Evolutionary conservation across 2,113 vertebrate species (phyloP).

Genomic region (Myotis davidii): DNA sequence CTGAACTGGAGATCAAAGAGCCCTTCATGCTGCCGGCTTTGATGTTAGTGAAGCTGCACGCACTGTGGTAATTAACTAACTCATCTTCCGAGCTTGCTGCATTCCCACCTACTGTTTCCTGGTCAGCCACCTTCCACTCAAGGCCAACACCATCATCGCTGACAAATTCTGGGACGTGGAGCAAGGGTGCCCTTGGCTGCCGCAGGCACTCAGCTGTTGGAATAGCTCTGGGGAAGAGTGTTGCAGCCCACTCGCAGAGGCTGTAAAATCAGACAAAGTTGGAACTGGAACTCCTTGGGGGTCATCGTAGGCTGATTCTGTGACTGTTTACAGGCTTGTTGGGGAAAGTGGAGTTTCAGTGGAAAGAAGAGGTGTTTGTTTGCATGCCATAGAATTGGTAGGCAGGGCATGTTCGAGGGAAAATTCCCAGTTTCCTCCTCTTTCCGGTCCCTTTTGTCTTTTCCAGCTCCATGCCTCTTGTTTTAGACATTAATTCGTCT

Average conservation of each 20-base stretch:
- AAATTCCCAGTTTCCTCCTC: neutral
- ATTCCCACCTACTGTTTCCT: neutral
- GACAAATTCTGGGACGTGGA: conserved; percentile 26
- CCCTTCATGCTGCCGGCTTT: conserved; percentile 57
- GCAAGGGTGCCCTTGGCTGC: neutral
- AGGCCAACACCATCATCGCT: conserved; percentile 18
- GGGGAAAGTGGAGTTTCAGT: neutral
- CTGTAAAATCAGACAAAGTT: conserved; percentile 45
- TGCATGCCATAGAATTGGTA: neutral
- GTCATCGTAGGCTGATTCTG: neutral
- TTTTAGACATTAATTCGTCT: conserved; percentile 15
- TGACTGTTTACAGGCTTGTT: neutral
- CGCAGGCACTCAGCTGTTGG: neutral
- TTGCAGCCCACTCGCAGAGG: conserved; percentile 48
- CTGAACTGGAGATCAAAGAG: conserved; percentile 70
- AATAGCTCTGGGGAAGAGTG: conserved; percentile 40
- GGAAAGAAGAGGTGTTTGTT: neutral
- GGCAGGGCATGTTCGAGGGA: neutral
- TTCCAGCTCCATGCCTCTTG: neutral
- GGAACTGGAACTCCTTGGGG: neutral
- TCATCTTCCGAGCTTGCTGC: conserved; percentile 48
- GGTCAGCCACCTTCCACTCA: conserved; percentile 26
- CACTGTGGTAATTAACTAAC: conserved; percentile 66
- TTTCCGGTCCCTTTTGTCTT: neutral
- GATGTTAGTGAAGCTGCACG: conserved; percentile 50